Evolutionary conservation across 2,888 invertebrate species (phyloP).

Genomic region (Steinernema hermaphroditum): DNA sequence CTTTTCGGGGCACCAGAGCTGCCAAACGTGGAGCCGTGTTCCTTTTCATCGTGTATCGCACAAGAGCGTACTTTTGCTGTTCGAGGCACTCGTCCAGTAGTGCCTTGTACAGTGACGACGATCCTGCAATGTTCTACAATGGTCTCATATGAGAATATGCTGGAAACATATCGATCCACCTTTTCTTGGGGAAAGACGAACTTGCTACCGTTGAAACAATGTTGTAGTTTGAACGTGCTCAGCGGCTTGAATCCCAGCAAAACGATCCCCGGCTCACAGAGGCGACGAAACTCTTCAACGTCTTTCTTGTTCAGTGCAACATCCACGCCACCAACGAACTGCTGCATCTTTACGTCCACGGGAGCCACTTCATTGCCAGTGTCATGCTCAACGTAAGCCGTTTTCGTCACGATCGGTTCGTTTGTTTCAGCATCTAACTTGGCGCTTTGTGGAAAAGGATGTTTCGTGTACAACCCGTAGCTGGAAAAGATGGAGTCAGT

Average conservation of each 20-base stretch:
- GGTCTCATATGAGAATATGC: too few relatives aligned
- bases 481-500: neutral
- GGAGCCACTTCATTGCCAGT: too few relatives aligned
- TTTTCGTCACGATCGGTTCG: neutral
- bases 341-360: neutral
- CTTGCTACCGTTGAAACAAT: neutral
- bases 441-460: neutral
- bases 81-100: neutral
- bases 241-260: slow-evolving; percentile 2
- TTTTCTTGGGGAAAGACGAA: neutral
- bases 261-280: neutral
- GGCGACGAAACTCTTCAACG: neutral
- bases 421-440: neutral
- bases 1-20: neutral
- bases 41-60: neutral
- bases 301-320: neutral
- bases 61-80: neutral
- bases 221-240: neutral
- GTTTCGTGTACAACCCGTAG: neutral
- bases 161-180: neutral
- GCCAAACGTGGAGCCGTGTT: neutral
- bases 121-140: neutral
- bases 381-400: too few relatives aligned
- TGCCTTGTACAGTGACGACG: neutral
- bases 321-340: neutral